phyloP scores from a whole-genome alignment of 2,113 vertebrate genomes.

The Gambusia holbrooki region DNA sequence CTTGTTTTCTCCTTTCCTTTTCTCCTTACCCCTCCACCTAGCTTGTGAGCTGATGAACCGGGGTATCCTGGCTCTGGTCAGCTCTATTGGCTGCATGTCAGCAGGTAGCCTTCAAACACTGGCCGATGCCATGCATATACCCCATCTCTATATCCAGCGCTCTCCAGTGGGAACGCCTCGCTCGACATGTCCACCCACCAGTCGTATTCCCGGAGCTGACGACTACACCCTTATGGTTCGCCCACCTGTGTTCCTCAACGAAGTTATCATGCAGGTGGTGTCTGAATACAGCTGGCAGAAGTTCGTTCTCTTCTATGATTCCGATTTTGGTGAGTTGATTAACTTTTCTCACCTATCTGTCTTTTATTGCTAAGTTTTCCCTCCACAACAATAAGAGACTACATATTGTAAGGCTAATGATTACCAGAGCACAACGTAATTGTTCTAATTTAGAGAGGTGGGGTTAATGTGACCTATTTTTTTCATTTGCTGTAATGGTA shows the following conservation, averaged over 20 bases:
- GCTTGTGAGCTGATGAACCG: conserved; percentile 99
- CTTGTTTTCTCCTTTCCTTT: background rate
- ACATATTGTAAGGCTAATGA: background rate
- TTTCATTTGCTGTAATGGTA: conserved; percentile 21
- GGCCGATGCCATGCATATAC: conserved; percentile 98
- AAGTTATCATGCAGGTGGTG: conserved; percentile 95
- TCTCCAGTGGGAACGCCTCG: conserved; percentile 88
- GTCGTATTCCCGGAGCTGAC: conserved; percentile 84
- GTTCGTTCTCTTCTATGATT: conserved; percentile 98
- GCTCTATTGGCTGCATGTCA: conserved; percentile 96
- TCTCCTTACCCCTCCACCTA: conserved; percentile 68
- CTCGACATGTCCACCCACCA: conserved; percentile 87
- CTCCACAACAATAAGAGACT: background rate
- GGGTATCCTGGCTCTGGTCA: conserved; percentile 96
- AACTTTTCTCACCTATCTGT: background rate
- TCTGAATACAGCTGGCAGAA: conserved; percentile 98
- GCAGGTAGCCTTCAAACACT: conserved; percentile 93
- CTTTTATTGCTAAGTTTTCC: background rate
- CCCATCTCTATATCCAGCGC: conserved; percentile 96
- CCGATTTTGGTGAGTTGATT: conserved; percentile 87
- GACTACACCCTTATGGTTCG: conserved; percentile 98
- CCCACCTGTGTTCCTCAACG: conserved; percentile 94
- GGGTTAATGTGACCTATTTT: conserved; percentile 20
- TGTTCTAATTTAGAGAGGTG: background rate
- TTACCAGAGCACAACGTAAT: background rate